Percentiles rank a stretch among this genome's conserved stretches.
These are phyloP conservation scores for Pica pica DNA, from an alignment of 2,113 vertebrate genomes.

Conservation along the genomic window DNA sequence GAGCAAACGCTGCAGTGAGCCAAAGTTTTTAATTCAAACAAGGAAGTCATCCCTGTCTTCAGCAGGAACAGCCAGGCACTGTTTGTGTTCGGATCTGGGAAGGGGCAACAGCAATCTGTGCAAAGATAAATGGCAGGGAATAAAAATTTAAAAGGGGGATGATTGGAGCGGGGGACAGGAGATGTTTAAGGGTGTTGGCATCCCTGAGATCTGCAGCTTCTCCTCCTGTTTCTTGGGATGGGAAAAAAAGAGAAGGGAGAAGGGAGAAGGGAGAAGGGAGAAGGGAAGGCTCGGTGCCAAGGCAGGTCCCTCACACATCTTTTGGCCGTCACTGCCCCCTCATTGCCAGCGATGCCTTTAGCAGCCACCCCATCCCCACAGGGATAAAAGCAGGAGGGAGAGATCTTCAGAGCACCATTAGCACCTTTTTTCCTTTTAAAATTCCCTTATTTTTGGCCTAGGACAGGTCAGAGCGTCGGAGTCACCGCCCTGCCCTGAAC, in stretches of 20 bases:
- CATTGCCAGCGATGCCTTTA: not conserved
- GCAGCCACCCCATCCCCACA: not conserved
- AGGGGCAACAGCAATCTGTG: too few relatives aligned
- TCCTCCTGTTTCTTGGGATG: not conserved
- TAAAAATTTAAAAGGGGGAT: not conserved
- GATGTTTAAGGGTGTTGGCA: not conserved
- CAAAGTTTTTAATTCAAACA: not conserved
- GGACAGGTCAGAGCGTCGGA: not conserved
- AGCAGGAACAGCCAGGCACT: not conserved
- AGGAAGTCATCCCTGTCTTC: not conserved
- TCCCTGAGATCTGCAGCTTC: not conserved
- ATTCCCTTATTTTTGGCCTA: not conserved
- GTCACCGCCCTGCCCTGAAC: not conserved
- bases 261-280: not conserved
- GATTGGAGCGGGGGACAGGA: not conserved
- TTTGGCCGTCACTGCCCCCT: fast-evolving
- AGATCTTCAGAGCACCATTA: not conserved
- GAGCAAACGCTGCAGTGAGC: not conserved
- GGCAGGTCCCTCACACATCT: fast-evolving
- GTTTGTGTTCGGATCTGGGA: not conserved
- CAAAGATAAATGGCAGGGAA: not conserved
- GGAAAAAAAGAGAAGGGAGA: not conserved
- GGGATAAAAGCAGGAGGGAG: fast-evolving
- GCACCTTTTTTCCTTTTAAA: not conserved
- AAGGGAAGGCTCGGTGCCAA: not conserved